A percentile compares a stretch with the other conserved stretches of the same genome.
Evolutionary conservation across 2,888 invertebrate species (phyloP).

Genomic region (Cecidostiba fungosa): DNA sequence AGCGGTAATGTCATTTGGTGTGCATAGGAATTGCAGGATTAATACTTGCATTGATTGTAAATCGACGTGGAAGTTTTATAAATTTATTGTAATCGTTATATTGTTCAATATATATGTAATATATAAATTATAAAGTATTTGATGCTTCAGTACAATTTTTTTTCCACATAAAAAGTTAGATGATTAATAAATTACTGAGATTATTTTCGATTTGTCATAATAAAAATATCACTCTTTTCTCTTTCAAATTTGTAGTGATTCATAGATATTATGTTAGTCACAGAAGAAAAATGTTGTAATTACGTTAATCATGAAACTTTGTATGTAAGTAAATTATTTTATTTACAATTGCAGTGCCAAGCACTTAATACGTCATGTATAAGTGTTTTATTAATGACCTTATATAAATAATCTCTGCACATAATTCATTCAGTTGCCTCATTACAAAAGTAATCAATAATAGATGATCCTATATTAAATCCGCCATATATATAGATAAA

Average conservation of each 20-base stretch:
- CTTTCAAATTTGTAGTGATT: neutral
- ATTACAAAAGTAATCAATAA: conserved; percentile 57
- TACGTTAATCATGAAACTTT: conserved; percentile 13
- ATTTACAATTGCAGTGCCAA: conserved; percentile 60
- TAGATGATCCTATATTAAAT: conserved; percentile 27
- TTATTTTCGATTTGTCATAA: neutral
- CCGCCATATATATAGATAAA: conserved; percentile 34
- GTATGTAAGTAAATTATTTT: conserved; percentile 54
- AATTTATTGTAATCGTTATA: neutral
- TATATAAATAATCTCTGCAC: conserved; percentile 49
- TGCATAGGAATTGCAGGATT: neutral
- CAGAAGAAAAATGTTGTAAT: neutral
- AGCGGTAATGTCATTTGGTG: neutral
- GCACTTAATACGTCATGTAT: conserved; percentile 36
- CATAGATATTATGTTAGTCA: neutral
- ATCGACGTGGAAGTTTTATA: neutral
- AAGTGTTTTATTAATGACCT: conserved; percentile 39
- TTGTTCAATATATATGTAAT: neutral
- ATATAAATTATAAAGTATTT: conserved; percentile 1
- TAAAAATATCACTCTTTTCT: neutral
- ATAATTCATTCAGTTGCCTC: conserved; percentile 29
- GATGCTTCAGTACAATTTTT: neutral
- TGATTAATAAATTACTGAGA: neutral
- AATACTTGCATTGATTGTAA: neutral
- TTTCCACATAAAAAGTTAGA: neutral